A percentile compares a stretch with the other conserved stretches of the same genome.
phyloP scores from a whole-genome alignment of 2,888 invertebrate species.

The Hirudinaria manillensis region DNA sequence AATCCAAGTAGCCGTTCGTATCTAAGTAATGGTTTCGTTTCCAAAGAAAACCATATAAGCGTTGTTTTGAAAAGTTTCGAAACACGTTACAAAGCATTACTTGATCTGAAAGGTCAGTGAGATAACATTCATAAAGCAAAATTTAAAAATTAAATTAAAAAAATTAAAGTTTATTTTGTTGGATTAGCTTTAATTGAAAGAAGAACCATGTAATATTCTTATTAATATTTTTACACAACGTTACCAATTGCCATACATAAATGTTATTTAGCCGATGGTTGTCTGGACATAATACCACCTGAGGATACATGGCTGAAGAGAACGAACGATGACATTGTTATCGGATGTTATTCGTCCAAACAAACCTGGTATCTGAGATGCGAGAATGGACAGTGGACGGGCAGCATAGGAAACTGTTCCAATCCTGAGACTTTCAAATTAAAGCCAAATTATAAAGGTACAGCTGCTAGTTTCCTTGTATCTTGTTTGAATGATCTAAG shows the following conservation, averaged over 20 bases:
- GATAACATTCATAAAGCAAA: too few species aligned
- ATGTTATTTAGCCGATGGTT: slow-evolving; percentile 33
- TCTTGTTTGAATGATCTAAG: too few species aligned
- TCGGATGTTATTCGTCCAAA: slow-evolving; percentile 34
- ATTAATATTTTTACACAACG: too few species aligned
- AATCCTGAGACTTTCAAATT: background rate
- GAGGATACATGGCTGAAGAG: slow-evolving; percentile 35
- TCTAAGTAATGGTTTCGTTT: background rate
- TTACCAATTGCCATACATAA: too few species aligned
- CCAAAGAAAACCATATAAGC: slow-evolving; percentile 5
- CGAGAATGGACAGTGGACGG: slow-evolving; percentile 32
- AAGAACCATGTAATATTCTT: too few species aligned
- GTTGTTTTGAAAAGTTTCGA: background rate
- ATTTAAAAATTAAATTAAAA: background rate
- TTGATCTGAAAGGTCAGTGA: background rate
- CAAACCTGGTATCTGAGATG: slow-evolving; percentile 36
- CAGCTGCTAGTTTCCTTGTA: too few species aligned
- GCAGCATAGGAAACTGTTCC: slow-evolving; percentile 36
- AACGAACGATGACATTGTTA: slow-evolving; percentile 32
- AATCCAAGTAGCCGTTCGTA: background rate
- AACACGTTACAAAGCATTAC: background rate
- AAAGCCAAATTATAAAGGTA: background rate
- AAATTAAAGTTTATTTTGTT: too few species aligned
- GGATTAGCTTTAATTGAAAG: too few species aligned
- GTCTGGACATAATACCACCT: slow-evolving; percentile 35